Conservation (phyloP, 2,113 vertebrate genomes). For the Saimiri boliviensis region DNA sequence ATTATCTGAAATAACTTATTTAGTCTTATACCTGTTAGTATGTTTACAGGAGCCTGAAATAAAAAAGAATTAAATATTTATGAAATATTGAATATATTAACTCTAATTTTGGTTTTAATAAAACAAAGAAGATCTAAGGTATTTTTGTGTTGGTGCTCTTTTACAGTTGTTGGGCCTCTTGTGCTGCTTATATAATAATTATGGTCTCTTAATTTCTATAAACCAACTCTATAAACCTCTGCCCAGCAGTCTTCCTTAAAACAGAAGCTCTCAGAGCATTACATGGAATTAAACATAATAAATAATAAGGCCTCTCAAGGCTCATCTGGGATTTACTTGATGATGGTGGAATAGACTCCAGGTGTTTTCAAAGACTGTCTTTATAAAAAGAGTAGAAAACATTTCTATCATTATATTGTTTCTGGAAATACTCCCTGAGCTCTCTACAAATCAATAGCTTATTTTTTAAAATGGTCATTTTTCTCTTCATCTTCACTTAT, state of each 20-base stretch:
- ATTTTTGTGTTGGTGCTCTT: background rate
- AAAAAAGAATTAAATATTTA: background rate
- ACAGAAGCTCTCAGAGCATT: background rate
- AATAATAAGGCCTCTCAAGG: background rate
- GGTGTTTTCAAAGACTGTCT: slow-evolving; percentile 37
- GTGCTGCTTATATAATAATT: background rate
- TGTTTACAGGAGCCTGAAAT: background rate
- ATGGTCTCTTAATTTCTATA: background rate
- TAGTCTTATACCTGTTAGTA: background rate
- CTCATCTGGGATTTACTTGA: background rate
- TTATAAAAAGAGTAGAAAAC: background rate
- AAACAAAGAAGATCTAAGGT: background rate
- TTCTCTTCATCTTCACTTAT: slow-evolving; percentile 1
- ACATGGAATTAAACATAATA: background rate
- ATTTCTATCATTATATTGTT: background rate
- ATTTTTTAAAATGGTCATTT: slow-evolving; percentile 3
- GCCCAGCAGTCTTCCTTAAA: background rate
- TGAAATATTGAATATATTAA: background rate
- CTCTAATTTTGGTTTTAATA: background rate
- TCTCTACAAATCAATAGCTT: background rate
- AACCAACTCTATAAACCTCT: background rate
- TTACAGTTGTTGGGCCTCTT: background rate
- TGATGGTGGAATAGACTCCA: background rate
- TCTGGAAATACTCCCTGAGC: slow-evolving; percentile 5
- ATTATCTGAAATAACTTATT: background rate